phyloP scores from a whole-genome alignment of 2,888 invertebrate genomes.

The Microplitis manilae region DNA sequence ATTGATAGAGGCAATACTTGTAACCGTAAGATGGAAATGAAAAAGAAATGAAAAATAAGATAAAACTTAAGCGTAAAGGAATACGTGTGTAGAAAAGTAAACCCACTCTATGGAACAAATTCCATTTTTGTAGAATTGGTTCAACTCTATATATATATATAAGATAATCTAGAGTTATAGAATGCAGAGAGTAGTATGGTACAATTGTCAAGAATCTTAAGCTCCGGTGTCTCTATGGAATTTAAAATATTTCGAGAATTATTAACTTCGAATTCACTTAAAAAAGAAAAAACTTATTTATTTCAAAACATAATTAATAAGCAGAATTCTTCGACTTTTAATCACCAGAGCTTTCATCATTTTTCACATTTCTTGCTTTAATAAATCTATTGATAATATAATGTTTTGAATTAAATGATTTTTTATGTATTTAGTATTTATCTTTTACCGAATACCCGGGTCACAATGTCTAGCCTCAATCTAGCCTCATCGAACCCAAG shows the following conservation, averaged over 20 bases:
- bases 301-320: neutral
- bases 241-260: slow-evolving; percentile 33
- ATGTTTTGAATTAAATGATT: too few relatives aligned
- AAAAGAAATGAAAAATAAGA: slow-evolving; percentile 26
- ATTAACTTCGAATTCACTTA: neutral
- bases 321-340: neutral
- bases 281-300: neutral
- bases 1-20: neutral
- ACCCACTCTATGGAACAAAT: slow-evolving; percentile 31
- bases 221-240: slow-evolving; percentile 32
- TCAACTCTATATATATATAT: slow-evolving; percentile 24
- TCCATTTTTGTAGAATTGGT: slow-evolving; percentile 21
- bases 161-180: slow-evolving; percentile 16
- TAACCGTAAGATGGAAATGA: neutral
- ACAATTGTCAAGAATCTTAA: slow-evolving; percentile 35
- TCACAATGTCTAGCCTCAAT: too few relatives aligned
- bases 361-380: too few relatives aligned
- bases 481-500: too few relatives aligned
- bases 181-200: slow-evolving; percentile 10
- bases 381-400: too few relatives aligned
- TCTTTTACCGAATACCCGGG: too few relatives aligned
- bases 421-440: too few relatives aligned
- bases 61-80: slow-evolving; percentile 23
- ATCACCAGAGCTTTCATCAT: too few relatives aligned
- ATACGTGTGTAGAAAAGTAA: slow-evolving; percentile 27